These are phyloP conservation scores for Tinea semifulvella DNA, from an alignment of 2,888 invertebrate genomes.

Conservation along the genomic window DNA sequence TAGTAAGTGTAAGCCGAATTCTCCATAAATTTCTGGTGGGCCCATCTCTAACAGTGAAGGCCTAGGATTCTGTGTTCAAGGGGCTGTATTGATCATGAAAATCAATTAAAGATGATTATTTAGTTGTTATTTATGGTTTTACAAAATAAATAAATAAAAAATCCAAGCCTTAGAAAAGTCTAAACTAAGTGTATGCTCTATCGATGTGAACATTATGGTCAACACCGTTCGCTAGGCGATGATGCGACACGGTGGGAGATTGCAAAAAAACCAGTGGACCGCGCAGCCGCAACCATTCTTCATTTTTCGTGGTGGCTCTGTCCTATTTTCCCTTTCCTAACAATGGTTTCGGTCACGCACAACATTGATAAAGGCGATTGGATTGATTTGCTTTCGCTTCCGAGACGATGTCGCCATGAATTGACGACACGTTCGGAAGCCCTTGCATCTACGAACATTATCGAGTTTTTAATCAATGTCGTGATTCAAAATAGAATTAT, in stretches of 20 bases:
- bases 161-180: no score
- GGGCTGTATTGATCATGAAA: no score
- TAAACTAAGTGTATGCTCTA: no score
- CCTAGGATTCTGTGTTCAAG: no score
- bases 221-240: slow-evolving; percentile 6
- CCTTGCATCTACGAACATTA: slow-evolving; percentile 27
- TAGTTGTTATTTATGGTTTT: no score
- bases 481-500: neutral
- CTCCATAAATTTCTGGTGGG: no score
- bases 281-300: slow-evolving; percentile 44
- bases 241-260: slow-evolving; percentile 30
- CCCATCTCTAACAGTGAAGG: no score
- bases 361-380: slow-evolving; percentile 41
- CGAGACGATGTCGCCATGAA: slow-evolving; percentile 29
- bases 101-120: no score
- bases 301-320: slow-evolving; percentile 46
- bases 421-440: slow-evolving; percentile 50
- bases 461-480: slow-evolving; percentile 14
- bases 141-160: no score
- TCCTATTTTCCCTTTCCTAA: slow-evolving; percentile 59
- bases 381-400: slow-evolving; percentile 65
- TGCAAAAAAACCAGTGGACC: slow-evolving; percentile 32
- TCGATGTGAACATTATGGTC: no score
- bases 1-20: no score
- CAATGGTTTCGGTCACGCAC: slow-evolving; percentile 62